Percentiles rank a stretch among this genome's conserved stretches.
Evolutionary conservation across 1,140 invertebrate species (phyloP).

Genomic region (Panagrolaimus sp.): DNA sequence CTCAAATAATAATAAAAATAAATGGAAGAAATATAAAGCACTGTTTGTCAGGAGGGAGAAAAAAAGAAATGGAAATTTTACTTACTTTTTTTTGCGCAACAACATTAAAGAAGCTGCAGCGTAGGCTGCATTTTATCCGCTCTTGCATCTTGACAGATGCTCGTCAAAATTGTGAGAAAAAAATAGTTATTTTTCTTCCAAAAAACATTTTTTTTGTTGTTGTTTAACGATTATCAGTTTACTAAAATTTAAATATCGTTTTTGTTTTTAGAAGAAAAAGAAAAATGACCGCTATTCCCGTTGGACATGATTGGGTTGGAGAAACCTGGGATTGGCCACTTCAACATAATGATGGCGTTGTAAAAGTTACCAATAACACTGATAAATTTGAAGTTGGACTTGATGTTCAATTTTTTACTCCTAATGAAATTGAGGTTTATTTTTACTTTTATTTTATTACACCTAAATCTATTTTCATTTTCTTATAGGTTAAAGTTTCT

Average conservation of each 20-base stretch:
- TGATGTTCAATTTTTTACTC: slow-evolving; percentile 53
- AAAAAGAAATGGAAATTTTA: no score
- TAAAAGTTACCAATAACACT: slow-evolving; percentile 46
- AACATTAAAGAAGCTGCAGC: neutral
- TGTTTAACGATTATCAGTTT: neutral
- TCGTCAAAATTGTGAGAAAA: neutral
- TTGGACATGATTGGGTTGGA: slow-evolving; percentile 21
- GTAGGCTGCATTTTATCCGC: neutral
- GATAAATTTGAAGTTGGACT: slow-evolving; percentile 57
- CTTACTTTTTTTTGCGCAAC: neutral
- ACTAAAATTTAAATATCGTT: slow-evolving; percentile 11
- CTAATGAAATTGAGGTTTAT: slow-evolving; percentile 56
- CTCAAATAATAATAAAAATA: no score
- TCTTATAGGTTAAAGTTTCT: slow-evolving; percentile 50
- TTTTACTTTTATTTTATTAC: neutral
- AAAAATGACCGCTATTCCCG: slow-evolving; percentile 9
- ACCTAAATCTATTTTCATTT: neutral
- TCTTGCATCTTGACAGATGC: neutral
- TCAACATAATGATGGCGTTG: slow-evolving; percentile 41
- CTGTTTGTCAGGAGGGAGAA: no score
- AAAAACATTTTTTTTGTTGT: neutral
- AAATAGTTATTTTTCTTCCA: slow-evolving; percentile 9
- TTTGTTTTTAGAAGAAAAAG: neutral
- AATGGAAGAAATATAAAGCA: no score
- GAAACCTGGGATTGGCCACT: slow-evolving; percentile 31